Percentiles rank a stretch among this genome's conserved stretches.
Evolutionary conservation across 2,888 invertebrate genomes (phyloP).

Genomic region (Palloptera scutellata): DNA sequence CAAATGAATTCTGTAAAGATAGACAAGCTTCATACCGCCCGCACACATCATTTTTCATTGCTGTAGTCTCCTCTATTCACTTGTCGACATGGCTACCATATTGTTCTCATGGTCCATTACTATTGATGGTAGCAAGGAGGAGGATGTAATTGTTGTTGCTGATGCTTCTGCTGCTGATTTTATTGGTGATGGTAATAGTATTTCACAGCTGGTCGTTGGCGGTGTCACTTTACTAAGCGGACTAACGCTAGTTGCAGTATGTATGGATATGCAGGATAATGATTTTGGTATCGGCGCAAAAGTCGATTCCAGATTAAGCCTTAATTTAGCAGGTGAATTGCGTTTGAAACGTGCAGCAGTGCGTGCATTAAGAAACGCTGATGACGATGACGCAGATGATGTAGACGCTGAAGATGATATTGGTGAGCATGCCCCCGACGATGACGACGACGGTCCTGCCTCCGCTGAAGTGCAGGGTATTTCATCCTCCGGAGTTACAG

Average conservation of each 20-base stretch:
- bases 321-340: constrained; percentile 56
- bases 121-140: background rate
- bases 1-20: constrained; percentile 6
- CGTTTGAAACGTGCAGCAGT: constrained; percentile 50
- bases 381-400: constrained; percentile 41
- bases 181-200: constrained; percentile 32
- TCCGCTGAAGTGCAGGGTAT: constrained; percentile 43
- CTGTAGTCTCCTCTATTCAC: constrained; percentile 20
- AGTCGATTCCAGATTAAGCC: constrained; percentile 54
- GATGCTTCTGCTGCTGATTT: constrained; percentile 28
- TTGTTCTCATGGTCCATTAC: constrained; percentile 28
- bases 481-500: constrained; percentile 54
- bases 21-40: background rate
- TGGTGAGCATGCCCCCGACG: constrained; percentile 40
- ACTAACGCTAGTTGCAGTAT: constrained; percentile 43
- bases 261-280: constrained; percentile 57
- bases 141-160: constrained; percentile 25
- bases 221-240: constrained; percentile 44
- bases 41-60: background rate
- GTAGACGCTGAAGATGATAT: constrained; percentile 30
- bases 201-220: constrained; percentile 46
- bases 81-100: constrained; percentile 29
- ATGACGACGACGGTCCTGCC: constrained; percentile 33
- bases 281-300: constrained; percentile 56
- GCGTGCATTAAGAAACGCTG: constrained; percentile 34